Evolutionary conservation across 2,888 invertebrate species (phyloP).

Genomic region (Pemphredon lugubris): DNA sequence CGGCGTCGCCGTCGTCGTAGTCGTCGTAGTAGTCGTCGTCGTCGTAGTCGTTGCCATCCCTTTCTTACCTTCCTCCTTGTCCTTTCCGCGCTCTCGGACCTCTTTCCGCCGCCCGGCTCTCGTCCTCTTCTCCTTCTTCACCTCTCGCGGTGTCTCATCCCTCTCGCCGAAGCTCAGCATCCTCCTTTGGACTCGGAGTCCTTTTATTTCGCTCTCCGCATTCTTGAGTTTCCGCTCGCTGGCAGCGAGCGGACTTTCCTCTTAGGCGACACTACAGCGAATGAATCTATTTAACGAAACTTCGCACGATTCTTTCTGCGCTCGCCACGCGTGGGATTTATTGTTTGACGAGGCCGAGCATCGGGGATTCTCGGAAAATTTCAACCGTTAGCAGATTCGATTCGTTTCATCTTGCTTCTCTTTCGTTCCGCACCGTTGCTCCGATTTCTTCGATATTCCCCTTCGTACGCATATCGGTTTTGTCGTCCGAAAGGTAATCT

Average conservation of each 20-base stretch:
- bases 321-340: not conserved
- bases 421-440: no score
- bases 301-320: conserved; percentile 15
- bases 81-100: conserved; percentile 9
- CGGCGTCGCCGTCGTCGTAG: conserved; percentile 28
- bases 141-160: conserved; percentile 36
- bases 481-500: no score
- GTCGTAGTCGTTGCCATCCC: conserved; percentile 18
- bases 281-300: conserved; percentile 52
- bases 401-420: no score
- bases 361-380: no score
- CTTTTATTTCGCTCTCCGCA: conserved; percentile 72
- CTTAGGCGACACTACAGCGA: conserved; percentile 45
- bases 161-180: conserved; percentile 50
- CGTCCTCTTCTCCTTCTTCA: conserved; percentile 54
- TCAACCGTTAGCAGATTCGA: no score
- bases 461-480: no score
- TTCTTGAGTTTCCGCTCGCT: conserved; percentile 69
- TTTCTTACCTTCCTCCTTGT: conserved; percentile 30
- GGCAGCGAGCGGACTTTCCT: conserved; percentile 59
- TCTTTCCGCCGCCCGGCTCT: conserved; percentile 4
- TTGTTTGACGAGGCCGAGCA: not conserved
- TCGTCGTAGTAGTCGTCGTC: not conserved
- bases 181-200: conserved; percentile 67
- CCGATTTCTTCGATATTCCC: no score